phyloP scores from a whole-genome alignment of 2,888 invertebrate genomes.

The Spilarctia lutea region DNA sequence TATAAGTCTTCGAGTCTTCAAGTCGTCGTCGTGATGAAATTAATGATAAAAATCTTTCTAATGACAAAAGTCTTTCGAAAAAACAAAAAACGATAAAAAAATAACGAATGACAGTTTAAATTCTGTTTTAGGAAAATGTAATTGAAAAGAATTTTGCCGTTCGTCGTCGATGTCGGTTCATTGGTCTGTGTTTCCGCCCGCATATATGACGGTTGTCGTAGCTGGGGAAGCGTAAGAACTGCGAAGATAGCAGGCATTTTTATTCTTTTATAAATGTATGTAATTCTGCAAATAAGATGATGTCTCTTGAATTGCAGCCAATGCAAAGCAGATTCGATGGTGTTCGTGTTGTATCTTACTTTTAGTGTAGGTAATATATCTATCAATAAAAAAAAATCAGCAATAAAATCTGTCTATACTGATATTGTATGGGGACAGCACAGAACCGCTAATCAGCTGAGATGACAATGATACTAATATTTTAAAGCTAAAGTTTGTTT shows the following conservation, averaged over 20 bases:
- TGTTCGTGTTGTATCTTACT: not conserved
- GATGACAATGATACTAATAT: too few species aligned
- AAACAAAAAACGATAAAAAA: too few species aligned
- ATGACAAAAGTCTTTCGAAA: too few species aligned
- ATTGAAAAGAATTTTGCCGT: not conserved
- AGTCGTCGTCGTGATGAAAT: too few species aligned
- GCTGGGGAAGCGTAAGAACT: not conserved
- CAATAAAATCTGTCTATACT: too few species aligned
- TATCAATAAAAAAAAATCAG: too few species aligned
- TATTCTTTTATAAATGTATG: not conserved
- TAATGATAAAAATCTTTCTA: too few species aligned
- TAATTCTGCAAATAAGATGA: not conserved
- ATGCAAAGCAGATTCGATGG: not conserved
- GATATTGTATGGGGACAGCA: too few species aligned
- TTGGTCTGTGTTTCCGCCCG: constrained; percentile 5
- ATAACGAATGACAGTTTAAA: not conserved
- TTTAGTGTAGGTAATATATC: not conserved
- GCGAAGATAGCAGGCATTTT: not conserved
- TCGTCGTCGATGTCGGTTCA: not conserved
- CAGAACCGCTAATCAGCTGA: too few species aligned
- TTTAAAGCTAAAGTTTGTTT: too few species aligned
- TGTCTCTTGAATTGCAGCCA: not conserved
- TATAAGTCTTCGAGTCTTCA: too few species aligned
- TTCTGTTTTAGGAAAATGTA: not conserved
- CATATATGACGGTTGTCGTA: not conserved